phyloP scores from a whole-genome alignment of 2,888 invertebrate genomes.

The Tetragonisca angustula region DNA sequence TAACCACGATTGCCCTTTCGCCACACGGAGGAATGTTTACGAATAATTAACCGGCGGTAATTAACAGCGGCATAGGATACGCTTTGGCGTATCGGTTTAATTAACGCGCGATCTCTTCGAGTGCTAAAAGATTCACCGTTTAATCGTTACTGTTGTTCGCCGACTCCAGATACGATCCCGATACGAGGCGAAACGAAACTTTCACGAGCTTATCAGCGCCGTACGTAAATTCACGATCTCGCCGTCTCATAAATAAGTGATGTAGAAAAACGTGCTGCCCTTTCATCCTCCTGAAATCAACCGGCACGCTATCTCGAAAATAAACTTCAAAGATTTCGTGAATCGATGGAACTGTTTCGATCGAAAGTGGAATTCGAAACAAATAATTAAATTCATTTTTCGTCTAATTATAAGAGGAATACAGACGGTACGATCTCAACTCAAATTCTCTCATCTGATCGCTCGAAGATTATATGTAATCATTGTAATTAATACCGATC shows the following conservation, averaged over 20 bases:
- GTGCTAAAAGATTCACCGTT: constrained; percentile 26
- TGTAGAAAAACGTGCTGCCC: background rate
- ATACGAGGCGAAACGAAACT: background rate
- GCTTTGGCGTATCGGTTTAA: constrained; percentile 22
- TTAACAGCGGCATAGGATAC: constrained; percentile 14
- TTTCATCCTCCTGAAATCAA: background rate
- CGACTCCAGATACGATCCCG: background rate
- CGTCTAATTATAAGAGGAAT: no score
- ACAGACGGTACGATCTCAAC: background rate
- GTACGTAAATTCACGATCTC: background rate
- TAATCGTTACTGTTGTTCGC: constrained; percentile 13
- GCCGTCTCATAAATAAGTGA: background rate
- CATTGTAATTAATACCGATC: background rate
- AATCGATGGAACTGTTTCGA: no score
- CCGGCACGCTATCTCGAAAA: background rate
- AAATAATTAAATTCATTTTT: no score
- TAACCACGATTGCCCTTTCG: constrained; percentile 7
- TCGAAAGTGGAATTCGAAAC: no score
- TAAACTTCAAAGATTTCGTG: background rate
- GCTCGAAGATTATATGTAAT: no score
- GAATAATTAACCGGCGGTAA: constrained; percentile 38
- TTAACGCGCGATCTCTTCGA: constrained; percentile 21
- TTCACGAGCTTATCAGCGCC: background rate
- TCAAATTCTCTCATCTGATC: background rate
- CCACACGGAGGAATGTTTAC: constrained; percentile 8